phyloP scores from a whole-genome alignment of 2,888 invertebrate species.

The Cataglyphis livida region DNA sequence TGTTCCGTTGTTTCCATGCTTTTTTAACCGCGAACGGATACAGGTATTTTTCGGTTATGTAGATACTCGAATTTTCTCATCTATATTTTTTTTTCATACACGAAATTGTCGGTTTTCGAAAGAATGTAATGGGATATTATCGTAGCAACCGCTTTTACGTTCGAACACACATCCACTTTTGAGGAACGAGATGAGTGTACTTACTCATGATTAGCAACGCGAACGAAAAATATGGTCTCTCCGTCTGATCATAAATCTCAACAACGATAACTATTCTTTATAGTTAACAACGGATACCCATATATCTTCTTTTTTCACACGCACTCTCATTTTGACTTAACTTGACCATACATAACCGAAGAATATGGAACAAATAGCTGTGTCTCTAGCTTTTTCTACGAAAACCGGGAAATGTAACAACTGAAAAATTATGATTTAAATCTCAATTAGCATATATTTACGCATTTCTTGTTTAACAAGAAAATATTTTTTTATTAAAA shows the following conservation, averaged over 20 bases:
- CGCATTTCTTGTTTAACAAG: neutral
- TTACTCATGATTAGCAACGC: constrained; percentile 26
- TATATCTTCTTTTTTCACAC: constrained; percentile 25
- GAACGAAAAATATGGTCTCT: constrained; percentile 5
- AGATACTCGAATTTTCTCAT: constrained; percentile 3
- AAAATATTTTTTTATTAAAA: neutral
- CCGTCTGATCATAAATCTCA: constrained; percentile 31
- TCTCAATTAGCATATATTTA: neutral
- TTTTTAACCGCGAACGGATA: constrained; percentile 2
- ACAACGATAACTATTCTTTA: constrained; percentile 34
- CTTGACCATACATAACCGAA: constrained; percentile 8
- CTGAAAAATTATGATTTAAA: neutral
- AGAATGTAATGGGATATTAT: constrained; percentile 34
- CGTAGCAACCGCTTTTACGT: neutral
- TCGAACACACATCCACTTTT: neutral
- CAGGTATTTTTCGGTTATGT: constrained; percentile 5
- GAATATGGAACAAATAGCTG: neutral
- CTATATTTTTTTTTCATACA: constrained; percentile 9
- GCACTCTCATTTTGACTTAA: constrained; percentile 19
- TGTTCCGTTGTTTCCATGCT: neutral
- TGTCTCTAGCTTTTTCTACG: neutral
- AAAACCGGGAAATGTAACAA: neutral
- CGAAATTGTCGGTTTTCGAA: constrained; percentile 18
- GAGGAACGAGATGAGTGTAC: neutral
- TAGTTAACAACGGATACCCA: constrained; percentile 20